Base-by-base conservation (phyloP, 1,140 invertebrate genomes). In the Gryon sp. region DNA sequence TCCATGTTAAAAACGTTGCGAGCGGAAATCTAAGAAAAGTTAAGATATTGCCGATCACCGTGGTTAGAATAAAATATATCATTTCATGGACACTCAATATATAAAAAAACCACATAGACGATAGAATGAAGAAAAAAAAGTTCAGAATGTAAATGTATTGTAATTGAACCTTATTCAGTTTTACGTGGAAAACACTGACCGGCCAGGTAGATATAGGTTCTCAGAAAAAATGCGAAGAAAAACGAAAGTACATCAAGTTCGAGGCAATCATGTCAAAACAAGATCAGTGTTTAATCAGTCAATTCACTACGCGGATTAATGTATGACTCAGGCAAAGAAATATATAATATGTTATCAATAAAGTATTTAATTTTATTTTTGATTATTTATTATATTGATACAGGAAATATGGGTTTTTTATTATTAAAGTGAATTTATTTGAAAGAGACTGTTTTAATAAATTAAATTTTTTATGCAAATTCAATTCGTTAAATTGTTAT, bases 191-290 rank as follows among this genome's bases (percentile, higher is more conserved):
- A 73, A 62, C 48, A 16, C 9, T 34, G 14, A 9, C 1, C 20
- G 19, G 24, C 22, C 57, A 55, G 68, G 46, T 57, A 63, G 24
- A 45, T n/a, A n/a, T 34, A 60, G 48, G 36, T 36, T 24, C 36
- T 15, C 9, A 26, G 9, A 63, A 50, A 36, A 36, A 36, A 16
- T 0, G 4, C n/a, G 6, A 34, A 2, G 6, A 16, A 43, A 70
- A 28, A 48, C 46, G 40, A 12, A n/a, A 40, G 36, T 73, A 57
- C 50, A 57, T 63, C 59, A 73, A 43, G 11, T 43, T 26, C 50
- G 41, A 62, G 48, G 57, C 57, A 62, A 38, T 52, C 24, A 65
- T 53, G 70, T 74, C 70, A 74, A 74, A 74, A 59, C 70, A 74
- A 65, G 57, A 55, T 74, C 52, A 52, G 12, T 45, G 52, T 65